A percentile compares a stretch with the other conserved stretches of the same genome.
These are phyloP conservation scores for Zeuzera pyrina DNA, from an alignment of 2,888 invertebrate species.

Conservation along the genomic window DNA sequence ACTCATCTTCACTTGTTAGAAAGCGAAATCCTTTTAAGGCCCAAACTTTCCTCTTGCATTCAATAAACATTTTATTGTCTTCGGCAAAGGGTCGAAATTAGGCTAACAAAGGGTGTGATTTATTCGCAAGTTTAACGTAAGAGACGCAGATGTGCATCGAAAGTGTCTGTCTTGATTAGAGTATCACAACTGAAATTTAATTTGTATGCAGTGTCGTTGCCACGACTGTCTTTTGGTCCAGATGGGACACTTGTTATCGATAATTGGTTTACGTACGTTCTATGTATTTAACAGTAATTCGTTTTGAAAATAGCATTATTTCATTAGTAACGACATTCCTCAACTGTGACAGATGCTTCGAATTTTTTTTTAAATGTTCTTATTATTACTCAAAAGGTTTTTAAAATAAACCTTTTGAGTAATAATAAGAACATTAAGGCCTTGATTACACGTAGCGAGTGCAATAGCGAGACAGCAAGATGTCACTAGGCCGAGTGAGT, in stretches of 20 bases:
- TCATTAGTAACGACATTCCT: too few species aligned
- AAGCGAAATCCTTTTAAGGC: slow-evolving; percentile 40
- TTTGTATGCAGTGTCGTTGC: slow-evolving; percentile 38
- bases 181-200: slow-evolving; percentile 55
- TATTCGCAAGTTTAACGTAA: slow-evolving; percentile 1
- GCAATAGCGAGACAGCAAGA: too few species aligned
- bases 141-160: slow-evolving; percentile 56
- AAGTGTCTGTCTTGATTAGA: slow-evolving; percentile 62
- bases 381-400: too few species aligned
- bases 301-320: background rate
- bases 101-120: background rate
- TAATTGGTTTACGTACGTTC: slow-evolving; percentile 17
- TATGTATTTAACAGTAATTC: slow-evolving; percentile 10
- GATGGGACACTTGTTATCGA: slow-evolving; percentile 12
- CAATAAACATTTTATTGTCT: too few species aligned
- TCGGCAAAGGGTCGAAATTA: background rate
- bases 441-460: too few species aligned
- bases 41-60: slow-evolving; percentile 4
- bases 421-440: too few species aligned
- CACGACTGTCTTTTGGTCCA: slow-evolving; percentile 1
- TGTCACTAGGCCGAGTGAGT: too few species aligned
- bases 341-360: too few species aligned
- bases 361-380: too few species aligned
- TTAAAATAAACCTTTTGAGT: too few species aligned
- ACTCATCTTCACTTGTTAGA: slow-evolving; percentile 24